phyloP scores from a whole-genome alignment of 1,140 invertebrate genomes.

The Bilobella aurantiaca region DNA sequence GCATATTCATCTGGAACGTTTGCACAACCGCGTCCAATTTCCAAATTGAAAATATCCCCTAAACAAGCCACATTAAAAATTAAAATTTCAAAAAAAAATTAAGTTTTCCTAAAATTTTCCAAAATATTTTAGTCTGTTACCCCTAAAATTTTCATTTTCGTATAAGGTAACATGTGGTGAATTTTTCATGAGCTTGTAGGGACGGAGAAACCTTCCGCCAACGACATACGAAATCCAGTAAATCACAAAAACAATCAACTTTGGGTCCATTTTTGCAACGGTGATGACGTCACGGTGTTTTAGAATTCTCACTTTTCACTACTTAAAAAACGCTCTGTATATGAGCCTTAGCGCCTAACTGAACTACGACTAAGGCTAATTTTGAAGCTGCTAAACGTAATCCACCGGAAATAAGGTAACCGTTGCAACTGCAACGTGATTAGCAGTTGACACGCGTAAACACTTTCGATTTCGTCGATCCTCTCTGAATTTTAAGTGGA shows the following conservation, averaged over 20 bases:
- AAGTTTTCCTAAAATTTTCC: neutral
- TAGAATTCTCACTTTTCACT: neutral
- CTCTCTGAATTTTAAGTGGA: neutral
- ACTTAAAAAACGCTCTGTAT: no score
- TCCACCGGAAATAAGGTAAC: neutral
- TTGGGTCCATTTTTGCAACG: neutral
- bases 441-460: neutral
- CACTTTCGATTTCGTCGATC: neutral
- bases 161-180: conserved; percentile 17
- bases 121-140: conserved; percentile 11
- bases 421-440: neutral
- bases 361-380: neutral
- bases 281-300: neutral
- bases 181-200: neutral
- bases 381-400: neutral
- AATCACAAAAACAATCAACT: neutral
- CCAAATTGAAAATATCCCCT: conserved; percentile 12
- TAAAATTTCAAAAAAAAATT: neutral
- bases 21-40: conserved; percentile 10
- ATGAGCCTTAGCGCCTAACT: neutral
- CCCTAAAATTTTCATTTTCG: conserved; percentile 25
- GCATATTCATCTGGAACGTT: conserved; percentile 12
- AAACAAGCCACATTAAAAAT: neutral
- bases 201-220: neutral
- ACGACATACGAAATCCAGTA: neutral